Evolutionary conservation across 2,797 vertebrate species (phyloP).

Genomic region (Cynopterus sphinx): DNA sequence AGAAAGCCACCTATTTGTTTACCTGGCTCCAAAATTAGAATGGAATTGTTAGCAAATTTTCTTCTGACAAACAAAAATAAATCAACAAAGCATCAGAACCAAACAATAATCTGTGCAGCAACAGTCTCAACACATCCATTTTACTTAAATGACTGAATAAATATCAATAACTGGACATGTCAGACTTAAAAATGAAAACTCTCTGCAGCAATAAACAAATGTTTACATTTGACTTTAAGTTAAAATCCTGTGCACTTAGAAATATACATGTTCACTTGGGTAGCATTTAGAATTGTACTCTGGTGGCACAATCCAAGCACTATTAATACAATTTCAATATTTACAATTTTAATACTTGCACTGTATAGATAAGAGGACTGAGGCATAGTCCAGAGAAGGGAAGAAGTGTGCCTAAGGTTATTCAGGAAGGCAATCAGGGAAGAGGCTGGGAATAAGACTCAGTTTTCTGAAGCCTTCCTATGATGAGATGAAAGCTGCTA

Average conservation of each 20-base stretch:
- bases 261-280: neutral
- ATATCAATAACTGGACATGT: constrained; percentile 10
- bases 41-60: constrained; percentile 51
- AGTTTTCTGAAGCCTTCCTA: neutral
- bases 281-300: constrained; percentile 10
- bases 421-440: neutral
- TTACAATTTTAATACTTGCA: constrained; percentile 4
- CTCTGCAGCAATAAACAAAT: constrained; percentile 9
- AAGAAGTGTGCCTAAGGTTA: neutral
- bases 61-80: constrained; percentile 46
- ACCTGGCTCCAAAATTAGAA: constrained; percentile 54
- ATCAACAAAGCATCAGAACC: constrained; percentile 50
- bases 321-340: constrained; percentile 1
- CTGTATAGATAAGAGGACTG: neutral
- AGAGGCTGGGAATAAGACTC: neutral
- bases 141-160: constrained; percentile 45
- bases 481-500: neutral
- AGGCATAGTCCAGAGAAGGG: neutral
- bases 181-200: constrained; percentile 43
- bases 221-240: constrained; percentile 41
- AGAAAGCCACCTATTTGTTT: neutral
- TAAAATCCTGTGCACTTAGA: constrained; percentile 30
- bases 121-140: constrained; percentile 43
- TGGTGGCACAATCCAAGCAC: constrained; percentile 42
- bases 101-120: constrained; percentile 44